Percentiles rank a stretch among this genome's conserved stretches.
Conservation (phyloP, 1,140 invertebrate genomes). For the Hyposmocoma kahamanoa region DNA sequence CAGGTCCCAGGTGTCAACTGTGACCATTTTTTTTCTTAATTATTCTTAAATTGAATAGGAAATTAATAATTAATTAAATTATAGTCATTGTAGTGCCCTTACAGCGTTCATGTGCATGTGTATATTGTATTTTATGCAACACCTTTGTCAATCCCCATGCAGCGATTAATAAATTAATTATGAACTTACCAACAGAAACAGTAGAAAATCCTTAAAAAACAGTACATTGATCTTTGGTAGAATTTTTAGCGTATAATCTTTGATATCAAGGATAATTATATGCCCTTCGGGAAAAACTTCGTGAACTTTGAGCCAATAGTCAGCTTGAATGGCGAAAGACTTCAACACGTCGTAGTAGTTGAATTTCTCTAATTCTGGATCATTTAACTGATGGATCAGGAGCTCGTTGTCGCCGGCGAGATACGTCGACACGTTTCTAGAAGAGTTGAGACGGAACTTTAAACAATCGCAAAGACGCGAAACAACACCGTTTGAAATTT, state of each 20-base stretch:
- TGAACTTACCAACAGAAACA: constrained; percentile 44
- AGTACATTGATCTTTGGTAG: constrained; percentile 49
- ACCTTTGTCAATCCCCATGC: too few relatives aligned
- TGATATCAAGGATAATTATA: constrained; percentile 42
- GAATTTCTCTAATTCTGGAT: constrained; percentile 35
- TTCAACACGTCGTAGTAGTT: constrained; percentile 47
- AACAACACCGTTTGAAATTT: too few relatives aligned
- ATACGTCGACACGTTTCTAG: constrained; percentile 29
- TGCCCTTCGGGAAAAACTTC: constrained; percentile 34
- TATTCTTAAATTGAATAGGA: too few relatives aligned
- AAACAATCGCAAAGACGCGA: too few relatives aligned
- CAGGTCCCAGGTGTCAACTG: too few relatives aligned
- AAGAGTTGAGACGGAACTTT: too few relatives aligned
- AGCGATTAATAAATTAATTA: too few relatives aligned
- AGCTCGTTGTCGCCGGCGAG: constrained; percentile 30
- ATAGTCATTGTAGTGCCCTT: too few relatives aligned
- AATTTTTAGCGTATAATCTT: constrained; percentile 32
- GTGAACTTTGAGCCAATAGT: constrained; percentile 35
- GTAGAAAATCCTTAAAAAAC: constrained; percentile 42
- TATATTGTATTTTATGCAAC: too few relatives aligned
- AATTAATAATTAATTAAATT: too few relatives aligned
- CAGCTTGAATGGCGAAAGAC: constrained; percentile 31
- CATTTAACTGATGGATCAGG: constrained; percentile 38
- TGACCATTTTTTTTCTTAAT: too few relatives aligned
- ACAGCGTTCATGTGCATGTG: too few relatives aligned